A percentile compares a stretch with the other conserved stretches of the same genome.
Conservation (phyloP, 1,140 invertebrate species). For the Drosophila yakuba region DNA sequence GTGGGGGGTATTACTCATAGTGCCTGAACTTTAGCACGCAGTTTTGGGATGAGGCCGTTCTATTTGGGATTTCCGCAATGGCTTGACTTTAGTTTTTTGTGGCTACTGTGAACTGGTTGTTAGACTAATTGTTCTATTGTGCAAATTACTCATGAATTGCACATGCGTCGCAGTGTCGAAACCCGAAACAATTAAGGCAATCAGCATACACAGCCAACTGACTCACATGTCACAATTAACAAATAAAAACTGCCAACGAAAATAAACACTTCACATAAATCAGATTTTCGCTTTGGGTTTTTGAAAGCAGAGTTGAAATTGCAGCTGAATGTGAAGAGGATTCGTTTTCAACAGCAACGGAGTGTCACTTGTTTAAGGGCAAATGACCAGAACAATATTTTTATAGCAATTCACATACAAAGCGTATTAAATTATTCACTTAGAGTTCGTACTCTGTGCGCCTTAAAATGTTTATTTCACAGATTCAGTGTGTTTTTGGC, state of each 20-base stretch:
- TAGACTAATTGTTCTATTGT: conserved; percentile 47
- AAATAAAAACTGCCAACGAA: conserved; percentile 3
- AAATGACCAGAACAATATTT: conserved; percentile 5
- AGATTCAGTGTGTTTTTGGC: not conserved
- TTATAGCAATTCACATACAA: not conserved
- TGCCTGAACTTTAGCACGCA: not conserved
- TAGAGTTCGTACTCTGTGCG: not conserved
- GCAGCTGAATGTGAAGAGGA: not conserved
- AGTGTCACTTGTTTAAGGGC: not conserved
- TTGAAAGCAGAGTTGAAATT: not conserved
- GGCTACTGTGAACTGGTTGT: conserved; percentile 9
- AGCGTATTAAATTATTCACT: conserved; percentile 1
- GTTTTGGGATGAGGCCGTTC: not conserved
- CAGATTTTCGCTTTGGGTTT: conserved; percentile 37
- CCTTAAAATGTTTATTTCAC: not conserved
- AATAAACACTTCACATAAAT: conserved; percentile 50
- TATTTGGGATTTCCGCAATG: conserved; percentile 12
- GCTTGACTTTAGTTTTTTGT: not conserved
- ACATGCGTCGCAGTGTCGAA: conserved; percentile 21
- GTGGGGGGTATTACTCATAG: conserved; percentile 11
- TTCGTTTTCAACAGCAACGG: not conserved
- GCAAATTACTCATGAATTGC: conserved; percentile 39
- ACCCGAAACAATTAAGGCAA: conserved; percentile 62
- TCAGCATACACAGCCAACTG: conserved; percentile 33
- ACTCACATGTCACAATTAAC: conserved; percentile 47